Evolutionary conservation across 2,113 vertebrate genomes (phyloP), one percentile per base, ranked within the genome.

Genomic region (Lontra canadensis): DNA sequence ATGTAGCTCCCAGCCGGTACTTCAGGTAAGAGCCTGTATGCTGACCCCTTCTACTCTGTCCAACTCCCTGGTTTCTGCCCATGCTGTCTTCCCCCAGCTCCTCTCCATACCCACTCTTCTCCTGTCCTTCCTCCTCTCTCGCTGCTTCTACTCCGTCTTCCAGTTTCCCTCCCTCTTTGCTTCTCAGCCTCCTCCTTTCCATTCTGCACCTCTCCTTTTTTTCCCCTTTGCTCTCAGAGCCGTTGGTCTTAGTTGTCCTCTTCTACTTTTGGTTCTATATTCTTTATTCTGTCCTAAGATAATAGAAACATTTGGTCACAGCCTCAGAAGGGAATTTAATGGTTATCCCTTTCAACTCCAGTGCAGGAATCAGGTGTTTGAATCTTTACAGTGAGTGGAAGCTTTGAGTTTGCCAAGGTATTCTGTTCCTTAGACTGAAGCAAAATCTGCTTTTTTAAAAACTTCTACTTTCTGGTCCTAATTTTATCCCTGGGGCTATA

Each of bases 1-100:
- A 99, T 29, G 93, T 98, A 44, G 97, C 95, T 67, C 83, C 96
- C 55, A 96, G 65, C 81, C 71, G 97, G 47, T 23, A 97, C 71
- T 98, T 97, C 78, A 97, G 96, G 98, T 99, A 95, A 59, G 25
- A 57, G 34, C n/a, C 14, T 25, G 1, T 5, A 2, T 52, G 36
- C 42, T 52, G 52, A 12, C 6, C 52, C 10, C 39, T 76, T 59
- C 36, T 49, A 1, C 36, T 9, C 9, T 10, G 36, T 29, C 18
- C 2, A 1, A 1, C 49, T 52, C 49, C 67, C 61, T 7, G 47
- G 8, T 17, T 34, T n/a, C 67, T 21, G 44, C 34, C 44, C 1
- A 0, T 17, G 6, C 47, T 39, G 0, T 14, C 39, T 34, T 49
- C 29, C 47, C 21, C 26, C 23, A 3, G 21, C 65, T 74, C 61